Evolutionary conservation across 2,888 invertebrate species (phyloP), one percentile per base, ranked within the genome.

Genomic region (Dicyrtomina minuta): DNA sequence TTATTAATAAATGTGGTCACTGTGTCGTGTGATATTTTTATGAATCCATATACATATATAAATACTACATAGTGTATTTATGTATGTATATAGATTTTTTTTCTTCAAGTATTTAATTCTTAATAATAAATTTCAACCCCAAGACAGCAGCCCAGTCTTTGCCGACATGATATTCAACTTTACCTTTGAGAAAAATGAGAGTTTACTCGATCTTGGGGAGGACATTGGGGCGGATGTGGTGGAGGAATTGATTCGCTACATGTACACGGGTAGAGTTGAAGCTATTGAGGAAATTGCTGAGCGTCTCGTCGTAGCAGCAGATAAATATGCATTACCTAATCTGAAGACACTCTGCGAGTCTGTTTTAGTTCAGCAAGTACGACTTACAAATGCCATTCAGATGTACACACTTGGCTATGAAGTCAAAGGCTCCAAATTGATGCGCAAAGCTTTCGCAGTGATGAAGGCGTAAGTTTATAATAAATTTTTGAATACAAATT

Each of bases 401-500:
- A 75, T 75, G 72, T 77, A 77, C 49, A 66, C 61, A 0, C 64
- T 76, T 51, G 75, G 73, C 8, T 68, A 65, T 22, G 69, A 72
- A 49, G 73, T 73, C 1, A 59, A 62, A 15, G 75, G 75, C 1
- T 10, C 61, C 2, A 73, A 67, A 61, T 65, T 73, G 44, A 68
- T 55, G 1, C 53, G 71, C n/a, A 74, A 70, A 53, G 74, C 77
- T 2, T 71, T 76, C 51, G 66, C 68, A 22, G 59, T 76, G 10
- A 73, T 76, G 74, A 76, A 76, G 70, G 59, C 70, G 76, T 76
- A 71, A 74, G 72, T 24, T n/a, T n/a, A n/a, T n/a, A n/a, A n/a
- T n/a, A n/a, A n/a, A n/a, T n/a, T n/a, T n/a, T n/a, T n/a, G n/a
- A 15, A 39, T n/a, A 17, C 5, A 68, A 12, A 13, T 51, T n/a